Evolutionary conservation across 2,113 vertebrate genomes (phyloP), one percentile per base, ranked within the genome.

Genomic region (Macquaria ambigua): DNA sequence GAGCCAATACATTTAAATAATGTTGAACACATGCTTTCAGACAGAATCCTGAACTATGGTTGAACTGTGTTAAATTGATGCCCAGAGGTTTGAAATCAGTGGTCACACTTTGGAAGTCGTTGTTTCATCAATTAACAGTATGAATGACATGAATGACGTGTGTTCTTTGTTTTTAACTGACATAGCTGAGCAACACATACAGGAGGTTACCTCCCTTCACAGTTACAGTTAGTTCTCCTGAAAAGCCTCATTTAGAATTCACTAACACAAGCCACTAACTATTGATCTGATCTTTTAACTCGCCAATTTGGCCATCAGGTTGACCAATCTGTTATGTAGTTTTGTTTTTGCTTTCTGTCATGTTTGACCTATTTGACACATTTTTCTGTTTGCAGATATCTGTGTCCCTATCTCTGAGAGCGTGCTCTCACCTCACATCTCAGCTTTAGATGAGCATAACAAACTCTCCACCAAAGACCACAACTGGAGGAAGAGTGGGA

Each of bases 331-430:
- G 20, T 25, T 39, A 3, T 59, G 25, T 46, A 18, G 12, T 48
- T 58, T 79, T 34, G 34, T 34, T 34, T 34, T 34, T 34, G 34
- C 21, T 73, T 64, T 14, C 37, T 50, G 4, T 50, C 21, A 67
- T 43, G 23, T 66, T 59, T 79, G 15, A 64, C 37, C 28, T 31
- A 31, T 5, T 25, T 21, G 28, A 31, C 48, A 73, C n/a, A 12
- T 53, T 23, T 20, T 39, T 73, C 31, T 75, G 8, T 58, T 46
- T 83, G 48, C 89, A 99, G 98, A 97, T 68, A 97, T 98, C 89
- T 99, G 98, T 55, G 94, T 98, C 67, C 96, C 97, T 0, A 93
- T 97, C 67, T 97, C 97, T 0, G 98, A 98, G 89, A 98, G 97
- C 43, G 96, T 97, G 77, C 92, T 97, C 56, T 97, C 97, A 0